Conservation (phyloP, 2,888 invertebrate species). For the Cataglyphis cursor region DNA sequence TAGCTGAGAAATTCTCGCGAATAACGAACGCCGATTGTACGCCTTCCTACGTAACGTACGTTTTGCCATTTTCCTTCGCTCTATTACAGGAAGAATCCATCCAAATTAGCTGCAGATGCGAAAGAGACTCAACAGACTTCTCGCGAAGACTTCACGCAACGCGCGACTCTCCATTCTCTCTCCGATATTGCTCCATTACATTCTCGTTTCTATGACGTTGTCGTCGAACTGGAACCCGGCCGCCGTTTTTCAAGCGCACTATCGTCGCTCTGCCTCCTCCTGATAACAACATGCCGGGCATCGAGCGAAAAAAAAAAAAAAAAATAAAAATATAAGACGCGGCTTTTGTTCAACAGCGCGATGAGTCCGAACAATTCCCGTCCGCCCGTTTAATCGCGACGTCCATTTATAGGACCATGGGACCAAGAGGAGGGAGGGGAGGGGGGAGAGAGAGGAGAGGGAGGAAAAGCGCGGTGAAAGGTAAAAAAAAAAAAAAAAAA, state of each 20-base stretch:
- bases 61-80: constrained; percentile 7
- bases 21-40: constrained; percentile 31
- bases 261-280: constrained; percentile 55
- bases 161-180: not conserved
- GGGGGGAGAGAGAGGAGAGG: not conserved
- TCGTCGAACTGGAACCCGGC: constrained; percentile 42
- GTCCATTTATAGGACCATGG: constrained; percentile 59
- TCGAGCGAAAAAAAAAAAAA: constrained; percentile 49
- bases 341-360: constrained; percentile 66
- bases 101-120: not conserved
- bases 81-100: not conserved
- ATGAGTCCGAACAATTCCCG: constrained; percentile 57
- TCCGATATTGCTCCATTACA: not conserved
- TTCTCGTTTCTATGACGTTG: constrained; percentile 17
- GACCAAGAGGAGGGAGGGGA: not conserved
- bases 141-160: not conserved
- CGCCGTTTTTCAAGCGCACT: not conserved
- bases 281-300: constrained; percentile 69
- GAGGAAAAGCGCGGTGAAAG: not conserved
- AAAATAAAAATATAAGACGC: constrained; percentile 65
- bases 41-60: not conserved
- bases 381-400: constrained; percentile 66
- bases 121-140: not conserved
- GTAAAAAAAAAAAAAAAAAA: not conserved
- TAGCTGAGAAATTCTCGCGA: not conserved